Conservation (phyloP, 2,888 invertebrate species). For the Thecophora atra region DNA sequence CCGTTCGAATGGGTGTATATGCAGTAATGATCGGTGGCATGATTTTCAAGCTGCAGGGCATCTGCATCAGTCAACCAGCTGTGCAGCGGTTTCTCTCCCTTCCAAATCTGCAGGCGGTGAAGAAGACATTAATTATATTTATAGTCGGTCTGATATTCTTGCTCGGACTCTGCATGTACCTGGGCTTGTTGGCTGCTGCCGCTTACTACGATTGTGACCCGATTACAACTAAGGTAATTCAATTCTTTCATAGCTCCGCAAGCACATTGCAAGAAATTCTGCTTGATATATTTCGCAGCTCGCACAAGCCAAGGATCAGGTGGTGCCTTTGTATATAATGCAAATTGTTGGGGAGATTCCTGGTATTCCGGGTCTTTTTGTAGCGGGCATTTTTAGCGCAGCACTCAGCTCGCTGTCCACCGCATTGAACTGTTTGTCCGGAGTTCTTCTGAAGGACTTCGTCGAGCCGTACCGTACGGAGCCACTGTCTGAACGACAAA, state of each 20-base stretch:
- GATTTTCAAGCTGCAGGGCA: conserved; percentile 77
- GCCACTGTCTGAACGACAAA: conserved; percentile 68
- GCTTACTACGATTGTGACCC: conserved; percentile 81
- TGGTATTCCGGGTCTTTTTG: conserved; percentile 85
- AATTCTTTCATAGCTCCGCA: neutral
- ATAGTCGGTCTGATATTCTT: conserved; percentile 72
- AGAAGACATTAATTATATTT: conserved; percentile 74
- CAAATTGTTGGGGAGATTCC: conserved; percentile 78
- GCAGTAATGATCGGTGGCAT: conserved; percentile 78
- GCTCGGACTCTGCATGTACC: conserved; percentile 73
- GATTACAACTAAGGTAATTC: conserved; percentile 74
- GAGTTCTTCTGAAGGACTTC: conserved; percentile 80
- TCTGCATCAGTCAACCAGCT: conserved; percentile 83
- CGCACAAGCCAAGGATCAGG: conserved; percentile 79
- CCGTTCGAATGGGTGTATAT: conserved; percentile 82
- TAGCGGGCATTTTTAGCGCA: conserved; percentile 90
- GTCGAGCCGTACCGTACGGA: conserved; percentile 74
- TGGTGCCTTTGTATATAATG: conserved; percentile 85
- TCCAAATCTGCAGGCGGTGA: conserved; percentile 74
- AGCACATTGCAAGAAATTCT: neutral
- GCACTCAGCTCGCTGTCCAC: conserved; percentile 84
- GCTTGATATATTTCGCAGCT: conserved; percentile 65
- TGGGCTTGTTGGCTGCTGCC: conserved; percentile 78
- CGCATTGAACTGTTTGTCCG: conserved; percentile 80
- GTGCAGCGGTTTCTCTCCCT: conserved; percentile 82